Percentiles rank a stretch among this genome's conserved stretches.
phyloP scores from a whole-genome alignment of 2,888 invertebrate species.

The Mimas tiliae region DNA sequence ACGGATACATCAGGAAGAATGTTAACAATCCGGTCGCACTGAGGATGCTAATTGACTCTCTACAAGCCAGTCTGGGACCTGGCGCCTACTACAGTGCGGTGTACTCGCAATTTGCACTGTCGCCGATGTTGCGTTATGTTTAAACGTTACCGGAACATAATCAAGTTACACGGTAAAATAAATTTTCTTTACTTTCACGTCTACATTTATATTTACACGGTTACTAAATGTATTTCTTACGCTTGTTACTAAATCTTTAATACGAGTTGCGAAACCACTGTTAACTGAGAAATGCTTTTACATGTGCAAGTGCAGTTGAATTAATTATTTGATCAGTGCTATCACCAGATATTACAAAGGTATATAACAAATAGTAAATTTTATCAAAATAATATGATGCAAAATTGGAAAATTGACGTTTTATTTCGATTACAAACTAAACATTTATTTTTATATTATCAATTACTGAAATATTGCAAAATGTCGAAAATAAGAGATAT shows the following conservation, averaged over 20 bases:
- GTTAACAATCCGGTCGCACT: slow-evolving; percentile 65
- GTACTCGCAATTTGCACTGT: slow-evolving; percentile 18
- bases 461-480: too few species aligned
- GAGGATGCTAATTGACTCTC: slow-evolving; percentile 70
- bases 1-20: slow-evolving; percentile 67
- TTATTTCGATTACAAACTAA: too few species aligned
- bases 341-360: too few species aligned
- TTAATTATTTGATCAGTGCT: too few species aligned
- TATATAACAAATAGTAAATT: too few species aligned
- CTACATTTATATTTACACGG: slow-evolving; percentile 19
- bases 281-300: not conserved
- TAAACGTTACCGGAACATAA: slow-evolving; percentile 20
- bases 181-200: slow-evolving; percentile 22
- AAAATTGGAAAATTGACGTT: too few species aligned
- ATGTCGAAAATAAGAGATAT: too few species aligned
- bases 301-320: too few species aligned
- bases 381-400: too few species aligned
- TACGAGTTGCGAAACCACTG: not conserved
- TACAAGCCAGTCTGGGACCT: slow-evolving; percentile 58
- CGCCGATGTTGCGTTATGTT: slow-evolving; percentile 4
- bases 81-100: slow-evolving; percentile 49
- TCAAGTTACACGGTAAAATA: slow-evolving; percentile 21
- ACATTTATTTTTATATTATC: too few species aligned
- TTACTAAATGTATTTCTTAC: not conserved
- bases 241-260: not conserved